phyloP scores from a whole-genome alignment of 2,888 invertebrate species.

The Papilio elwesi region DNA sequence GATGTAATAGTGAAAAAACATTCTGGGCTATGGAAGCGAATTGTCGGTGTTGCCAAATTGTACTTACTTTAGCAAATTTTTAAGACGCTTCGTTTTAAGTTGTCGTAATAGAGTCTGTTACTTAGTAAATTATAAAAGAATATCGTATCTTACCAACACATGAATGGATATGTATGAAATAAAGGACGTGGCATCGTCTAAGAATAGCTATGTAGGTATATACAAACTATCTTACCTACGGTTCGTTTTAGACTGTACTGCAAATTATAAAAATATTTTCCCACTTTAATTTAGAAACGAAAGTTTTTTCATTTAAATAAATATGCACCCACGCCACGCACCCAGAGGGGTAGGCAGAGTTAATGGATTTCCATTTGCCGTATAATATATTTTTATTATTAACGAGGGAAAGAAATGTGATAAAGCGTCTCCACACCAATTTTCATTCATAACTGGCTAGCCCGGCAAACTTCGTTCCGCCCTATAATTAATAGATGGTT shows the following conservation, averaged over 20 bases:
- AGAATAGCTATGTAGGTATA: neutral
- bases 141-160: constrained; percentile 6
- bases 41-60: neutral
- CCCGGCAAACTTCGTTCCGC: too few relatives aligned
- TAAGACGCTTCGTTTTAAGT: too few relatives aligned
- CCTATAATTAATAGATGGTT: too few relatives aligned
- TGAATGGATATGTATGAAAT: neutral
- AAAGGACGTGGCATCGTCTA: constrained; percentile 1
- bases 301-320: too few relatives aligned
- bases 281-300: neutral
- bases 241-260: neutral
- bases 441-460: too few relatives aligned
- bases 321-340: too few relatives aligned
- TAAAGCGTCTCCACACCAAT: neutral
- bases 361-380: too few relatives aligned
- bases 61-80: neutral
- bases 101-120: neutral
- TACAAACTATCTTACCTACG: neutral
- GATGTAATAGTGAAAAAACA: neutral
- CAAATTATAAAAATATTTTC: neutral
- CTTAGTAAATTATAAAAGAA: neutral
- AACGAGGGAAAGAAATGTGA: neutral
- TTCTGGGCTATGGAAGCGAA: neutral
- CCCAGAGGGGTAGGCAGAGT: too few relatives aligned
- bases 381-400: neutral